Evolutionary conservation across 2,797 vertebrate species (phyloP), one percentile per base, ranked within the genome.

Genomic region (Pipistrellus pipistrellus): DNA sequence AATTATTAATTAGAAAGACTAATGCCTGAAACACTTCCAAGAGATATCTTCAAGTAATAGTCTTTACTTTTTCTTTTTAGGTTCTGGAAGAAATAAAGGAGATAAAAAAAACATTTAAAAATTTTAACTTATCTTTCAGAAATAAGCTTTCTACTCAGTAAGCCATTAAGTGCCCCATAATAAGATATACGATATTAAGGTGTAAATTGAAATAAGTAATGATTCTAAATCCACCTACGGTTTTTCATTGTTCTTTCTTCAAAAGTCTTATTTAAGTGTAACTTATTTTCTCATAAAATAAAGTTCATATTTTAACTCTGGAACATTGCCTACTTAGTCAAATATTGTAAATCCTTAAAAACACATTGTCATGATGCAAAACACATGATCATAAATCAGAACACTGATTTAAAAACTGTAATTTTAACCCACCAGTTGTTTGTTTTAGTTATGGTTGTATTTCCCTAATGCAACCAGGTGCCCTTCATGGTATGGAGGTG

Each of bases 221-320:
- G 11, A 41, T 62, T 89, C n/a, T 72, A 59, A 72, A 75, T 76
- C 62, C 59, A 30, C 68, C 66, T 76, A 57, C 1, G 0, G 80
- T 82, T 35, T 76, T 72, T 77, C 35, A 89, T 72, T 97, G 53
- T 96, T 94, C 69, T 81, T 59, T 81, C 30, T 91, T 85, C n/a
- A 41, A 64, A 84, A 78, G 48, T 87, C 62, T 95, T 93, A 66
- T 55, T 94, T 72, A 94, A 85, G 21, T 64, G 17, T 76, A 77
- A 87, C 35, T 77, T 89, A n/a, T 88, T 92, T 91, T 93, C 80
- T 51, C 53, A 55, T 59, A 90, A 93, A 94, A 72, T 41, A 69
- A 25, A 75, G 20, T 78, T 87, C 32, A 66, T 87, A 62, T 92
- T 76, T 95, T 88, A 90, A 41, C 78, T 90, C 73, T 23, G 38